Base-by-base conservation (phyloP, 2,888 invertebrate genomes). In the Ametastegia equiseti region DNA sequence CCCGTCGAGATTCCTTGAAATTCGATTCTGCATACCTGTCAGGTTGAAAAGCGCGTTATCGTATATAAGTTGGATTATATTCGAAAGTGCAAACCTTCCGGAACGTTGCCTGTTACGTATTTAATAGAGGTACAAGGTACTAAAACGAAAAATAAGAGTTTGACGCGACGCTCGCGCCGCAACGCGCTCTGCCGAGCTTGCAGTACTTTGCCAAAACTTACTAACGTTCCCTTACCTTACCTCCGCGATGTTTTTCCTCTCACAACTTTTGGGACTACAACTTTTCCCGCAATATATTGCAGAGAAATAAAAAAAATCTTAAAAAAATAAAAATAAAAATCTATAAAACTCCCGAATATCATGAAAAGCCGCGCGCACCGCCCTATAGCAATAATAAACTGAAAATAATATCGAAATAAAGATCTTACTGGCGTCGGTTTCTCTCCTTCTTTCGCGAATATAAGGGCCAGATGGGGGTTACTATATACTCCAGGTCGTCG, bases 321-420 rank as follows among this genome's bases (percentile, higher is more conserved):
- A 30, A n/a, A 39, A 45, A 2, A 9, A 47, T 27, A 47, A 15
- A 27, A 15, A 30, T 4, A 71, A 47, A 71, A 36, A 15, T n/a
- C n/a, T n/a, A n/a, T n/a, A 65, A 7, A 23, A 5, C 65, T 67
- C 39, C 11, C 19, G 65, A 42, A 63, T 78, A 78, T 78, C 57
- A 30, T 33, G 60, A 78, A 42, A 57, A 78, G 60, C 57, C 63
- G 54, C 30, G 15, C 63, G n/a, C 60, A 15, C 80, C 42, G 30
- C 47, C 63, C n/a, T n/a, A n/a, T n/a, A n/a, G 81, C 63, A 81
- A 77, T 75, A 73, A 77, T 77, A 81, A 77, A 73, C 42, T 36
- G 73, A 77, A 81, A 81, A 75, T 81, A 81, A 81, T 81, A 81
- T 75, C 73, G 63, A 63, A 81, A 81, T 81, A 77, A 81, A 81